Base-by-base conservation (phyloP, 2,888 invertebrate genomes). In the Cataglyphis albicans region DNA sequence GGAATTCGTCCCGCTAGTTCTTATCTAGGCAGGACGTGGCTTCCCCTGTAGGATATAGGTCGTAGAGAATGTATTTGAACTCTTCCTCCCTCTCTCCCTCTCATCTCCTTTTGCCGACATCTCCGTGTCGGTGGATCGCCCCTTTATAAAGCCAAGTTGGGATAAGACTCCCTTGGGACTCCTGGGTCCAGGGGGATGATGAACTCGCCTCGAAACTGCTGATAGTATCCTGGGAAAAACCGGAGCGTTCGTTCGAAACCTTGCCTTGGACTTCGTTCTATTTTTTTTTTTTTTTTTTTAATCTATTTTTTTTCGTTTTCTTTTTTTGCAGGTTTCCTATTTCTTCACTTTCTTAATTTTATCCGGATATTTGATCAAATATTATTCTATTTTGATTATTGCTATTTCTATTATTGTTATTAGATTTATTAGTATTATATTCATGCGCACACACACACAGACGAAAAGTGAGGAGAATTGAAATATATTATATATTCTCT, bases 151-250 rank as follows among this genome's bases (percentile, higher is more conserved):
- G 88, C 88, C 86, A 85, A 89, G 89, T 89, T 88, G 72, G 91
- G 87, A 91, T 91, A 92, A 91, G 90, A 90, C 89, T 91, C 92
- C 90, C 91, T 59, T 1, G 91, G 88, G 92, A 70, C 44, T 25
- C 29, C 67, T 84, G 84, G 86, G 84, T 74, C 67, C 81, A 63
- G 74, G 84, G 90, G 91, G 87, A 91, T 92, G 91, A 91, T 92
- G 91, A 90, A 91, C 91, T 90, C 89, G 76, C 86, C 87, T 75
- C 90, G 91, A 89, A 91, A 91, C 91, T 91, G 91, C 91, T 89
- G 90, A 91, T 90, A 90, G 89, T 88, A 83, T 87, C 86, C 88
- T 87, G 90, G 87, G 90, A 88, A 90, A 89, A 80, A 85, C 86
- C 70, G 81, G 74, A 84, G 74, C 75, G 68, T 86, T 90, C 81